Evolutionary conservation across 2,113 vertebrate species (phyloP), one percentile per base, ranked within the genome.

Genomic region (Hippocampus zosterae): DNA sequence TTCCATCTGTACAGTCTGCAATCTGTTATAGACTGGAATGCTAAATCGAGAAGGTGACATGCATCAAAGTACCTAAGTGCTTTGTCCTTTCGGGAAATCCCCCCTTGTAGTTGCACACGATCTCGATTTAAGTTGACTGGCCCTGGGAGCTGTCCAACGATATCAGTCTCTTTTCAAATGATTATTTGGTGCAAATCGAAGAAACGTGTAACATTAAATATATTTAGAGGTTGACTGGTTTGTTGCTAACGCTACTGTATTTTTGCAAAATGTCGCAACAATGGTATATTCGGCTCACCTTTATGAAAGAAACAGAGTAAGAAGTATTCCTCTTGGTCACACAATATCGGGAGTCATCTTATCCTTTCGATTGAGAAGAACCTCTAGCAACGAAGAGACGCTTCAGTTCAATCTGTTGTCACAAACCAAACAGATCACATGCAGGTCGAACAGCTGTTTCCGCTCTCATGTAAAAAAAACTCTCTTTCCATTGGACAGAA

Each of bases 41-140:
- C 81, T 88, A 77, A 74, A 79, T 73, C 44, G 60, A 83, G 82
- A 83, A 67, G 68, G 27, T 80, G 77, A 78, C 81, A 83, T 84
- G 76, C 70, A 68, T 80, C 46, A 23, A 72, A 46, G 56, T 68
- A 62, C 29, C 64, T 68, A 56, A 68, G 10, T 73, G 63, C 72
- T 73, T 71, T 55, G 67, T 69, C 80, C 69, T 67, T 73, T 41
- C 62, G 69, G 69, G 75, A 57, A 75, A 74, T 3, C 27, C 74
- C 70, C 76, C 18, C 64, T 5, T 25, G 42, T 23, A 8, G 40
- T 11, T 80, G 33, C 44, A 56, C 25, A 21, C 67, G 12, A 70
- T 70, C 72, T 41, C 18, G 37, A 42, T 27, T 9, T 6, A 53
- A 53, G 23, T 19, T 7, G 37, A 64, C 19, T 65, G 19, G 3